Evolutionary conservation across 2,113 vertebrate species (phyloP).

Genomic region (Syrrhaptes paradoxus): DNA sequence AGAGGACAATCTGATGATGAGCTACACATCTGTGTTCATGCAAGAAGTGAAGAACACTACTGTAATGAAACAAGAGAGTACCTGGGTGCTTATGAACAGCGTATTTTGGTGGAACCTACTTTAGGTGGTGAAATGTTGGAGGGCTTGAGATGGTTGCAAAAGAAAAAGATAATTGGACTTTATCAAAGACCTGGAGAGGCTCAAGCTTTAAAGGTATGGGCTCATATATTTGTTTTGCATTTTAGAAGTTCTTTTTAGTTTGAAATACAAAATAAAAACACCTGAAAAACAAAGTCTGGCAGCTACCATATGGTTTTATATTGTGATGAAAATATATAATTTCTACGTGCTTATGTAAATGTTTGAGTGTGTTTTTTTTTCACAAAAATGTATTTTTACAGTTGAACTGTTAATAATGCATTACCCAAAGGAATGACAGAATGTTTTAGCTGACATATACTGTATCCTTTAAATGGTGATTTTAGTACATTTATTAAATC

Average conservation of each 20-base stretch:
- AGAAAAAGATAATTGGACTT: constrained; percentile 88
- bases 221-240: neutral
- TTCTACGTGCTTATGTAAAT: neutral
- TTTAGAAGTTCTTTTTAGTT: neutral
- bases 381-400: neutral
- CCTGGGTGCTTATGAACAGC: constrained; percentile 22
- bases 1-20: constrained; percentile 69
- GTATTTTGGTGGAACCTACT: constrained; percentile 74
- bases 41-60: constrained; percentile 47
- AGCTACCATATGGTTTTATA: neutral
- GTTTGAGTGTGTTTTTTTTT: neutral
- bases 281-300: neutral
- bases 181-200: constrained; percentile 78
- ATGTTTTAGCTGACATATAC: neutral
- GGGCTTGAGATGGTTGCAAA: constrained; percentile 94
- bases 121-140: constrained; percentile 81
- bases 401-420: neutral
- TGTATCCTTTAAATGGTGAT: neutral
- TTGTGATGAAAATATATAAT: neutral
- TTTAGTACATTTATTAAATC: neutral
- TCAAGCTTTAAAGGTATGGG: constrained; percentile 81
- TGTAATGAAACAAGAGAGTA: constrained; percentile 54
- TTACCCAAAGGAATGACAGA: neutral
- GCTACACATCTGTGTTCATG: constrained; percentile 78
- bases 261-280: neutral